Conservation (phyloP, 2,888 invertebrate genomes). For the Pheosia gnoma region DNA sequence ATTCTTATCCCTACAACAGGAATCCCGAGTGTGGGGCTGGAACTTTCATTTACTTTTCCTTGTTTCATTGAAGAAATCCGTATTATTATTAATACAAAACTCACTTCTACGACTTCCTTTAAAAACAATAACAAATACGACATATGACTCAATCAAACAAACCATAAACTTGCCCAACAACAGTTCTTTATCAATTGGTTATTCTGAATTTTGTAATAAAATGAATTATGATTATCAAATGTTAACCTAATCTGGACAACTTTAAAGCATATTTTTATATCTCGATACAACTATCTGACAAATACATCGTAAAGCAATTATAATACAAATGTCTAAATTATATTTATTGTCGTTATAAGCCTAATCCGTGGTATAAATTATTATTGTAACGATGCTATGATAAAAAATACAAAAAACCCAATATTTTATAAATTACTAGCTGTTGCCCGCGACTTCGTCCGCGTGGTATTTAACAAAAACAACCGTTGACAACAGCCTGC, state of each 20-base stretch:
- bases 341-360: slow-evolving; percentile 6
- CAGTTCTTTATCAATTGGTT: neutral
- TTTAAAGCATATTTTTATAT: neutral
- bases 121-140: neutral
- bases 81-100: too few species aligned
- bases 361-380: slow-evolving; percentile 18
- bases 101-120: neutral
- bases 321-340: slow-evolving; percentile 2
- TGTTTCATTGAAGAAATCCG: too few species aligned
- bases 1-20: too few species aligned
- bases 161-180: neutral
- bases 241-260: neutral
- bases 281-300: neutral
- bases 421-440: slow-evolving; percentile 13
- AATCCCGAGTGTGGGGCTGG: too few species aligned
- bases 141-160: neutral
- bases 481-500: too few species aligned
- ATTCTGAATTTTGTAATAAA: neutral
- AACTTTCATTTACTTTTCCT: too few species aligned
- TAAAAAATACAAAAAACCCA: slow-evolving; percentile 17
- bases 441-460: slow-evolving; percentile 10
- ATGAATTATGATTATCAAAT: neutral
- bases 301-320: neutral
- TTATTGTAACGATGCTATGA: slow-evolving; percentile 8
- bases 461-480: too few species aligned